Evolutionary conservation across 2,113 vertebrate species (phyloP).

Genomic region (Rhinolophus sinicus): DNA sequence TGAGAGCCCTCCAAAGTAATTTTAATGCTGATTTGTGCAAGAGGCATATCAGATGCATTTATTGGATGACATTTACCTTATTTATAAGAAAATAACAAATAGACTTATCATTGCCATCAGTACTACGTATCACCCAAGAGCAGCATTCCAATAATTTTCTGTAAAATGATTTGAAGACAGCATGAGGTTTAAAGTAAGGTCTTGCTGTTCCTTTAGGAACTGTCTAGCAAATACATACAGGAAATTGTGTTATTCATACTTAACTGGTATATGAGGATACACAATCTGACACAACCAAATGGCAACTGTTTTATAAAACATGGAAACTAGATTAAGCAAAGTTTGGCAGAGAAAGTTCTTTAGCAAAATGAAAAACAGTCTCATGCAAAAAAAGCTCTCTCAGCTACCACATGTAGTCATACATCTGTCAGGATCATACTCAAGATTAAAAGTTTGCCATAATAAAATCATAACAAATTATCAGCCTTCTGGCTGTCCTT

Average conservation of each 20-base stretch:
- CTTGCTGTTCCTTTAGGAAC: constrained; percentile 28
- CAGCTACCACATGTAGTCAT: constrained; percentile 48
- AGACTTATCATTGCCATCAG: constrained; percentile 57
- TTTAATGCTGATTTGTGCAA: constrained; percentile 58
- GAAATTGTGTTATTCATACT: constrained; percentile 53
- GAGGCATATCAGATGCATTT: constrained; percentile 53
- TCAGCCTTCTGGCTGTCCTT: constrained; percentile 51
- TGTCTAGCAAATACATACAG: constrained; percentile 22
- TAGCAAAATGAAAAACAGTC: constrained; percentile 65
- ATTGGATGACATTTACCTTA: constrained; percentile 64
- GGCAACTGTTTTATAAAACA: constrained; percentile 50
- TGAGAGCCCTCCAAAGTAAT: constrained; percentile 65
- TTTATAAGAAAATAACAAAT: constrained; percentile 70
- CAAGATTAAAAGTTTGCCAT: constrained; percentile 10
- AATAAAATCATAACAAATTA: constrained; percentile 54
- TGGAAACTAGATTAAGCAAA: constrained; percentile 43
- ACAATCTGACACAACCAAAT: constrained; percentile 50
- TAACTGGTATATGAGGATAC: background rate
- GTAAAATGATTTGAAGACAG: constrained; percentile 39
- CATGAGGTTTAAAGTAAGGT: background rate
- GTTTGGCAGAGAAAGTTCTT: constrained; percentile 62
- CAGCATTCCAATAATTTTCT: constrained; percentile 54
- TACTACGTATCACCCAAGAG: background rate
- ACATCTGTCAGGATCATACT: constrained; percentile 49
- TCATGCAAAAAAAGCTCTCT: constrained; percentile 48